Conservation (phyloP, 2,888 invertebrate genomes). For the Melanostoma scalare region DNA sequence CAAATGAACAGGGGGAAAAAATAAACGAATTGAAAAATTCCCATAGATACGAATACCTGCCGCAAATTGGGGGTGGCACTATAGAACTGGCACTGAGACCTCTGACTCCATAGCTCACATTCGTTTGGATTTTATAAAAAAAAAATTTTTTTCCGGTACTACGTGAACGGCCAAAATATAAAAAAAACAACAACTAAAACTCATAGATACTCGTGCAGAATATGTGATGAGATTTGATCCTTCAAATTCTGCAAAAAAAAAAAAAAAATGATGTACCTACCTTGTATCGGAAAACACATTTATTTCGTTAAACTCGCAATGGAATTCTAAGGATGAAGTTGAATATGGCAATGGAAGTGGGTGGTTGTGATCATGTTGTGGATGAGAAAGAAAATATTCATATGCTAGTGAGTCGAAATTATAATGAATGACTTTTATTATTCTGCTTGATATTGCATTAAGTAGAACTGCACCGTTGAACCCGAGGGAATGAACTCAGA, state of each 20-base stretch:
- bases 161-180: slow-evolving; percentile 40
- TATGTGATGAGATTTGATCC: slow-evolving; percentile 57
- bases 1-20: neutral
- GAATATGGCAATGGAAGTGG: neutral
- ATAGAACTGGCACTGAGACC: slow-evolving; percentile 1
- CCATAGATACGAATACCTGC: slow-evolving; percentile 64
- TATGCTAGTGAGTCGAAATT: slow-evolving; percentile 50
- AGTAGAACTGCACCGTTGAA: slow-evolving; percentile 30
- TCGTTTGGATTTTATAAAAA: slow-evolving; percentile 55
- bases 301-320: slow-evolving; percentile 49
- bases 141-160: slow-evolving; percentile 37
- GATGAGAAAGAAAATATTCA: slow-evolving; percentile 23
- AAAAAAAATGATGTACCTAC: slow-evolving; percentile 5
- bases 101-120: neutral
- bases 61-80: slow-evolving; percentile 48
- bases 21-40: slow-evolving; percentile 66
- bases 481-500: neutral
- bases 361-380: neutral
- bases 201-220: slow-evolving; percentile 55
- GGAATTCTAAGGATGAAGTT: slow-evolving; percentile 16
- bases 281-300: slow-evolving; percentile 32
- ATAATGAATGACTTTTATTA: slow-evolving; percentile 67
- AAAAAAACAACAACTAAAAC: slow-evolving; percentile 23
- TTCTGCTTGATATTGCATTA: slow-evolving; percentile 48
- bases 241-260: slow-evolving; percentile 5